Base-by-base conservation (phyloP, 1,140 invertebrate species). In the Elymnias hypermnestra region DNA sequence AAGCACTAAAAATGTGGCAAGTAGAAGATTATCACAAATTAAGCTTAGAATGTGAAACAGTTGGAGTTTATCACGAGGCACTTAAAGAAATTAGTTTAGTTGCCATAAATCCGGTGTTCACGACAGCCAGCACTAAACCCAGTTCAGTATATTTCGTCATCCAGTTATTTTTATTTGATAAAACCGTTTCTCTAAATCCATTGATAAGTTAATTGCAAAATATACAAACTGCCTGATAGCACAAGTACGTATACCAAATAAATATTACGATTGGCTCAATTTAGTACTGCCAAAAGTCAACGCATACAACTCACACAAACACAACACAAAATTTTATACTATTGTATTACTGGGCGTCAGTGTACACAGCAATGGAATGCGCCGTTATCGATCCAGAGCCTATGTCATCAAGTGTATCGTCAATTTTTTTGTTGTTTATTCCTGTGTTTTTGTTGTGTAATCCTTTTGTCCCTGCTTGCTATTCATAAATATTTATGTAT, bases 401-500 rank as follows among this genome's bases (percentile, higher is more conserved):
- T 72, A 58, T 66, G 66, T 71, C 57, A 57, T 74, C 60, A 72
- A 70, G 63, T 77, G 67, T 77, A 69, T 64, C 65, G 66, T 61
- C 65, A 64, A 63, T 46, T 54, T 63, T 57, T 54, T 66, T 63
- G 64, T 71, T 62, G 51, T 54, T 71, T 64, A 62, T 56, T 82
- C 66, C 63, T 63, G 57, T 74, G 59, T 82, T 83, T 57, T 33
- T 57, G 72, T 85, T 79, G 49, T 52, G 60, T 75, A 63, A 57
- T 68, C 68, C 73, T 73, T 58, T 69, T 51, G 44, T 78, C 78
- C 77, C 72, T 50, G 82, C 79, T 83, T 83, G 78, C 70, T 78
- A 63, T 63, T 67, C 72, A 77, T 81, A 66, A 69, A 75, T 77
- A 64, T 82, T 72, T 83, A 54, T 50, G 41, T 69, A 69, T 65